Percentiles rank a stretch among this genome's conserved stretches.
These are phyloP conservation scores for Unio delphinus DNA, from an alignment of 2,888 invertebrate species.

Conservation along the genomic window DNA sequence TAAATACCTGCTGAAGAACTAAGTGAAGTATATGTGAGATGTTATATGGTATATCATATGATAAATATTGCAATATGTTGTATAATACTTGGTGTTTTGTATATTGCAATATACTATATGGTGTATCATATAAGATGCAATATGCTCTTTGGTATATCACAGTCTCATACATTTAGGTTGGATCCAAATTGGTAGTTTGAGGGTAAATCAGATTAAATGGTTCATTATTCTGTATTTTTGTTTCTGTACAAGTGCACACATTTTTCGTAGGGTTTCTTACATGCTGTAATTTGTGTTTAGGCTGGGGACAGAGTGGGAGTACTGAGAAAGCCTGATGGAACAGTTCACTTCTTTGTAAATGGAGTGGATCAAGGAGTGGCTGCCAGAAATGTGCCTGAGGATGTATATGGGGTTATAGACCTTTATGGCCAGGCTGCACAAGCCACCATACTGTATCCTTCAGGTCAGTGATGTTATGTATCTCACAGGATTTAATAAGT, in stretches of 20 bases:
- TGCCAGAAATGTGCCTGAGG: constrained; percentile 83
- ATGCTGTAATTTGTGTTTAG: constrained; percentile 67
- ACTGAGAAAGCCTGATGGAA: constrained; percentile 87
- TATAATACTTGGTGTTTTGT: too few relatives aligned
- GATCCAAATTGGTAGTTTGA: not conserved
- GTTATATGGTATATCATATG: too few relatives aligned
- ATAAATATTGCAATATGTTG: too few relatives aligned
- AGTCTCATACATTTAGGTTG: too few relatives aligned
- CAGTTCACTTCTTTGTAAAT: constrained; percentile 93
- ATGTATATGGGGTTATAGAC: constrained; percentile 94
- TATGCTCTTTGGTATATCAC: too few relatives aligned
- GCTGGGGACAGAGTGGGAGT: constrained; percentile 94
- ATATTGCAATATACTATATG: too few relatives aligned
- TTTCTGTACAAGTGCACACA: not conserved
- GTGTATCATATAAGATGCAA: too few relatives aligned
- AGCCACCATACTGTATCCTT: constrained; percentile 66
- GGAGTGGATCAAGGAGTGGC: constrained; percentile 89
- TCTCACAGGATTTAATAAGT: too few relatives aligned
- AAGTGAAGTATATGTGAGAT: too few relatives aligned
- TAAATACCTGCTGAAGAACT: too few relatives aligned
- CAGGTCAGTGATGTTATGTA: constrained; percentile 41
- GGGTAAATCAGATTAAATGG: not conserved
- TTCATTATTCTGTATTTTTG: not conserved
- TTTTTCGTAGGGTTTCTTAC: not conserved
- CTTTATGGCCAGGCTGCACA: constrained; percentile 79